Base-by-base conservation (phyloP, 2,113 vertebrate species). In the Chaetops frenatus region DNA sequence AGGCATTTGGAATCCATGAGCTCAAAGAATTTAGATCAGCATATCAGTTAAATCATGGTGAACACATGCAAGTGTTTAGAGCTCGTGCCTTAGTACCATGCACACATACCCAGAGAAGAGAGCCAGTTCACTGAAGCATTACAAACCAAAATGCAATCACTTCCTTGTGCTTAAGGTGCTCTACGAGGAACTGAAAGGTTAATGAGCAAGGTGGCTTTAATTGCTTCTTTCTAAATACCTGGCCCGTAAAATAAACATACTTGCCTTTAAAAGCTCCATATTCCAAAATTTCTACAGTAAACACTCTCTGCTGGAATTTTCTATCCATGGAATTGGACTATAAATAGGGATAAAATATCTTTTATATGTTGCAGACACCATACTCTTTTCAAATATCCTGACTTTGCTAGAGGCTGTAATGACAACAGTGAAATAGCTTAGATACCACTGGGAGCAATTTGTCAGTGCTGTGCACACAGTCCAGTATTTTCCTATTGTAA, bases 371-470 rank as follows among this genome's bases (percentile, higher is more conserved):
- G 88, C 94, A 97, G 95, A 95, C 94, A 95, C 83, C 64, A 88
- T 72, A 58, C 66, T 93, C 91, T 94, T 88, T 93, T 94, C 94
- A 96, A 96, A 97, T 95, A 96, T 66, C 91, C 81, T 96, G 91
- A 76, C 87, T 97, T 92, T 65, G 83, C 92, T 91, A 77, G 87
- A 31, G 53, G 86, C 79, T 95, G 15, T 90, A 96, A 97, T 95
- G 97, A 96, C 94, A 97, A 81, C 92, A 94, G 86, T 44, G 58
- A 96, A 97, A 94, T 94, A 95, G 60, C 82, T 97, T 21, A 53
- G 83, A 95, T 65, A 96, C 97, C 96, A 88, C 82, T 89, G 97
- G 97, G 98, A 96, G 98, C 98, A 98, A 99, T 99, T 98, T 98
- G 97, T 97, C 97, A 97, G 95, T 90, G 95, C 92, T 72, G 31